Conservation (phyloP, 2,113 vertebrate genomes). For the Dicentrarchus labrax region DNA sequence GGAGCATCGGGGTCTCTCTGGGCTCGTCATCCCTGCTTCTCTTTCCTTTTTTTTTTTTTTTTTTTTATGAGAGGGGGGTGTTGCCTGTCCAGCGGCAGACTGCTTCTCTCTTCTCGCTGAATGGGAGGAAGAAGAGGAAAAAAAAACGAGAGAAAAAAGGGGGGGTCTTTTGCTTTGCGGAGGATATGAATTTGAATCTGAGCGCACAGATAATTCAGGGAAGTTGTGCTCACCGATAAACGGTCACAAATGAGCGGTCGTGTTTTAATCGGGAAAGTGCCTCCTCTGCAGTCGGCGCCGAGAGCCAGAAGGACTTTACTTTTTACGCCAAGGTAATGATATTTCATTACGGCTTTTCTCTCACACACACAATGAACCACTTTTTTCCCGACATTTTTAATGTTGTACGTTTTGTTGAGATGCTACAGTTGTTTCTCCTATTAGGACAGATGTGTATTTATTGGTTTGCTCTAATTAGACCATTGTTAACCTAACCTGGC, state of each 20-base stretch:
- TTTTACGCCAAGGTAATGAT: constrained; percentile 71
- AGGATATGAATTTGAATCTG: constrained; percentile 43
- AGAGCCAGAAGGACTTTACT: constrained; percentile 58
- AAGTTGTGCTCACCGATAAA: not conserved
- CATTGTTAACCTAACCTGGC: not conserved
- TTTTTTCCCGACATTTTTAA: not conserved
- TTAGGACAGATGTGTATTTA: not conserved
- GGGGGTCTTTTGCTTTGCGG: constrained; percentile 18
- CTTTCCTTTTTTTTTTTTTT: constrained; percentile 21
- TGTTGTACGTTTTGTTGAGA: no score
- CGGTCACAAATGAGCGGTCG: constrained; percentile 75
- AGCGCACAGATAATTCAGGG: not conserved
- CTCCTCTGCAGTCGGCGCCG: constrained; percentile 58
- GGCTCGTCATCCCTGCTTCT: constrained; percentile 25
- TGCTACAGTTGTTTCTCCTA: not conserved
- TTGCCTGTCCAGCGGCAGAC: constrained; percentile 41
- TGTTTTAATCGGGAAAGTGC: constrained; percentile 68
- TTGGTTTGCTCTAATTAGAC: not conserved
- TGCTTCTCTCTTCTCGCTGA: constrained; percentile 28
- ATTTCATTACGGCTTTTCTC: no score
- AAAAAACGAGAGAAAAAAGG: not conserved
- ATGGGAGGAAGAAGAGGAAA: not conserved
- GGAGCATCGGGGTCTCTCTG: constrained; percentile 36
- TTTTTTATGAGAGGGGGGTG: constrained; percentile 54
- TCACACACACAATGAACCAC: not conserved